phyloP scores from a whole-genome alignment of 2,797 vertebrate species.

The Etheostoma perlongum region DNA sequence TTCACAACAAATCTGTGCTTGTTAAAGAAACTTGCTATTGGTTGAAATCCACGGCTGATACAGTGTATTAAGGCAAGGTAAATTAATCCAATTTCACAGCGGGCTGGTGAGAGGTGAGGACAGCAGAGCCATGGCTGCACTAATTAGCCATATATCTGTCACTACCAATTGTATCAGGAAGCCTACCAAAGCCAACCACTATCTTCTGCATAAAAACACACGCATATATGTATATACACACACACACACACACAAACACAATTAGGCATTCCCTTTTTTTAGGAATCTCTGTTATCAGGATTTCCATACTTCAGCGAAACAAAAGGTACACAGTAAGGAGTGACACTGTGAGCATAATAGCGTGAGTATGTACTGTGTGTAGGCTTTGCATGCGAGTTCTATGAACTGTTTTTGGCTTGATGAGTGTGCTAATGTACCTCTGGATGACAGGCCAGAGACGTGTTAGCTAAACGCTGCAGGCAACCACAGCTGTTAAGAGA shows the following conservation, averaged over 20 bases:
- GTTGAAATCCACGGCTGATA: constrained; percentile 56
- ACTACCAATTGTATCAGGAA: constrained; percentile 67
- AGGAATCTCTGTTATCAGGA: neutral
- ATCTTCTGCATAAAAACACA: constrained; percentile 42
- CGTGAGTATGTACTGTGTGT: constrained; percentile 8
- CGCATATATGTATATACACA: constrained; percentile 18
- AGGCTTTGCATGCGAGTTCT: constrained; percentile 26
- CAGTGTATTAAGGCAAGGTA: constrained; percentile 59
- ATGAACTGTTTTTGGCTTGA: constrained; percentile 50
- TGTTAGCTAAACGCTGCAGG: constrained; percentile 66
- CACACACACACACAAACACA: constrained; percentile 1
- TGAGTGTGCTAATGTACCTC: constrained; percentile 73
- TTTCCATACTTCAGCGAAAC: neutral
- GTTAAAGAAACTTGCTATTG: constrained; percentile 55
- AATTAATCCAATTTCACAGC: constrained; percentile 83
- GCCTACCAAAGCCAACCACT: constrained; percentile 53
- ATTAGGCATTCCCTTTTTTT: constrained; percentile 3
- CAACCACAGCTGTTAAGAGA: constrained; percentile 79
- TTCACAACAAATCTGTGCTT: constrained; percentile 47
- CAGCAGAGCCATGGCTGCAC: constrained; percentile 68
- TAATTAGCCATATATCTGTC: constrained; percentile 80
- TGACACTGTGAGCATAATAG: neutral
- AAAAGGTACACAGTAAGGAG: constrained; percentile 15
- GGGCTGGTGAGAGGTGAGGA: constrained; percentile 76
- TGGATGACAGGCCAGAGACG: constrained; percentile 78